These are phyloP conservation scores for Vollenhovia emeryi DNA, from an alignment of 1,140 invertebrate genomes.

Conservation along the genomic window DNA sequence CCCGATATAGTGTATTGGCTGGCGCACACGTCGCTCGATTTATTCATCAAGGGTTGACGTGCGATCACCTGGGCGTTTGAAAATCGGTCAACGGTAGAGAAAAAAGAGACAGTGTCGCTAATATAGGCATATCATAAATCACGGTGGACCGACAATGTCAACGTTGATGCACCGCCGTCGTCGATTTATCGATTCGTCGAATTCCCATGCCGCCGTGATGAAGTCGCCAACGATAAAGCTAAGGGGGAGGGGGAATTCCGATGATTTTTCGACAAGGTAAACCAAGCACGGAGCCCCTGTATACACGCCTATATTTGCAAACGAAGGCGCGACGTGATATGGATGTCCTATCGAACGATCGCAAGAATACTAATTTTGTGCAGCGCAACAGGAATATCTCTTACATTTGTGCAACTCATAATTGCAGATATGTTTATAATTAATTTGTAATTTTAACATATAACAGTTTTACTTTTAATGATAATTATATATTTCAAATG, in stretches of 20 bases:
- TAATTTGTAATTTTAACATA: not conserved
- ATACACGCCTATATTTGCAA: not conserved
- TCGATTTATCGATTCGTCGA: constrained; percentile 64
- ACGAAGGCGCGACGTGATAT: not conserved
- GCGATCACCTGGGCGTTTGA: not conserved
- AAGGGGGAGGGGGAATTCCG: not conserved
- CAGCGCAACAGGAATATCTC: not conserved
- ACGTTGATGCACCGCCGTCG: constrained; percentile 52
- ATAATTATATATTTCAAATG: not conserved
- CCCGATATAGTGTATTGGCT: not conserved
- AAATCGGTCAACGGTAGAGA: not conserved
- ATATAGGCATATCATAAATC: constrained; percentile 64
- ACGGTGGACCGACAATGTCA: constrained; percentile 36
- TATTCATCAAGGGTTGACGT: constrained; percentile 8
- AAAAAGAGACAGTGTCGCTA: constrained; percentile 35
- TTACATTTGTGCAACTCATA: not conserved
- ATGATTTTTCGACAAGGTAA: constrained; percentile 24
- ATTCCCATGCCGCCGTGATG: constrained; percentile 68
- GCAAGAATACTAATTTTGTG: not conserved
- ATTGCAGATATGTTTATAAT: not conserved
- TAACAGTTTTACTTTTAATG: not conserved
- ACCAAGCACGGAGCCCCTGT: not conserved
- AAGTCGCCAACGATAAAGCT: constrained; percentile 53
- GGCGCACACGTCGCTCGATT: constrained; percentile 9
- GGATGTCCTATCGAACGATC: not conserved